Evolutionary conservation across 2,888 invertebrate genomes (phyloP).

Genomic region (Lampropteryx suffumata): DNA sequence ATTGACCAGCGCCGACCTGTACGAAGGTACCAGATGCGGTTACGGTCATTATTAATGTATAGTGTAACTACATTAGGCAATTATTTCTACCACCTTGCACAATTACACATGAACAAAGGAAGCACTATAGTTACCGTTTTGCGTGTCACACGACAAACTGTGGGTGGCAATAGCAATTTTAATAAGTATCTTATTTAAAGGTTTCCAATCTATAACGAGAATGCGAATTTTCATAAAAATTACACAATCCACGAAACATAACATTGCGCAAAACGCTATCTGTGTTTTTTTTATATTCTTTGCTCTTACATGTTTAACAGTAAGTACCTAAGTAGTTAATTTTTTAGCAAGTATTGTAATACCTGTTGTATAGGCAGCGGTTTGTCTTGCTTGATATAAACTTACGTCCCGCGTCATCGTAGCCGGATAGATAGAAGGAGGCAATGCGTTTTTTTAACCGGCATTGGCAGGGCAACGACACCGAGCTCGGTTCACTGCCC

Average conservation of each 20-base stretch:
- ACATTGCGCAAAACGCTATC: too few species aligned
- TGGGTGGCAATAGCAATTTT: constrained; percentile 54
- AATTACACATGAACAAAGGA: constrained; percentile 71
- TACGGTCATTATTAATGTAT: constrained; percentile 59
- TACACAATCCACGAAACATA: background rate
- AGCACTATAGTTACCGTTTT: constrained; percentile 58
- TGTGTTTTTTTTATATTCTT: too few species aligned
- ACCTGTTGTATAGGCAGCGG: constrained; percentile 23
- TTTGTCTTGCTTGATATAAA: constrained; percentile 52
- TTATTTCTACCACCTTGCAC: constrained; percentile 70
- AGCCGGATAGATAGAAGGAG: constrained; percentile 65
- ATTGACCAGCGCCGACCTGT: constrained; percentile 63
- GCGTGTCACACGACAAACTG: constrained; percentile 65
- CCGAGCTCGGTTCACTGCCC: constrained; percentile 76
- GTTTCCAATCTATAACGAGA: constrained; percentile 25
- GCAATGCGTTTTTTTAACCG: constrained; percentile 79
- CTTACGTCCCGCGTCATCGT: constrained; percentile 55
- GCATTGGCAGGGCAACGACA: constrained; percentile 79
- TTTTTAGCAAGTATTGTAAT: constrained; percentile 1
- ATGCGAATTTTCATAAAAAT: constrained; percentile 1
- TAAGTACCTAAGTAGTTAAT: too few species aligned
- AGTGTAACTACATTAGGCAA: constrained; percentile 65
- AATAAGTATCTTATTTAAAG: too few species aligned
- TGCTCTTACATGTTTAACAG: too few species aligned
- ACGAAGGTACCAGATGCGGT: constrained; percentile 56